Base-by-base conservation (phyloP, 2,888 invertebrate genomes). In the Tortrix viridana region DNA sequence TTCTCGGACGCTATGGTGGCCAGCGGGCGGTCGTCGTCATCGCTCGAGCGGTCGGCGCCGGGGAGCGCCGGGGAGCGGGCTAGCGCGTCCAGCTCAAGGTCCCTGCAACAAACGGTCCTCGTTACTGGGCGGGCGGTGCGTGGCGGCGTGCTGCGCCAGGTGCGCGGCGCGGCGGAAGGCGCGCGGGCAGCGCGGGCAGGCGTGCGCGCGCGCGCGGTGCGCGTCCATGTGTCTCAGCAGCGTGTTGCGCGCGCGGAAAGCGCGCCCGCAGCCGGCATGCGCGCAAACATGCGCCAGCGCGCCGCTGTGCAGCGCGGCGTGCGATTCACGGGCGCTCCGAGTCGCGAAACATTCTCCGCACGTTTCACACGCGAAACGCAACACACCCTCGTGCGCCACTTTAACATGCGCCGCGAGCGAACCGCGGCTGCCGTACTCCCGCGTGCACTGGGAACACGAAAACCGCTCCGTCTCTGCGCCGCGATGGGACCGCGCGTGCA, bases 281-380 rank as follows among this genome's bases (percentile, higher is more conserved):
- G 77, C 68, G 70, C 94, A 94, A 7, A 69, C 66, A 71, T 84
- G 89, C 3, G 93, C 93, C 48, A 77, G 85, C n/a, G 76, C 79
- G 0, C 92, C 93, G 0, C 92, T 82, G 71, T 93, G 93, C 9
- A 86, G 71, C 0, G 84, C 79, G 0, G 73, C 49, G 82, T 93
- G 93, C 0, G 80, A 76, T 63, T 90, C 81, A 37, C 93, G 83
- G 14, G 86, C 84, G n/a, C 37, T 7, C 50, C 38, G 41, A 9
- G 19, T 52, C 1, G 83, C 80, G 56, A 89, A 89, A 12, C 76
- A 76, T 57, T 85, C 86, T 3, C 72, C 70, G 58, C 89, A 89
- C 16, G 77, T 71, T 1, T 74, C 65, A 63, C 89, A 89, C 1
- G 71, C 65, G 68, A 82, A 80, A 0, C 60, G 83, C 64, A 83